Base-by-base conservation (phyloP, 37 sponge, comb jelly and placozoan genomes). In the Theonella swinhoei region DNA sequence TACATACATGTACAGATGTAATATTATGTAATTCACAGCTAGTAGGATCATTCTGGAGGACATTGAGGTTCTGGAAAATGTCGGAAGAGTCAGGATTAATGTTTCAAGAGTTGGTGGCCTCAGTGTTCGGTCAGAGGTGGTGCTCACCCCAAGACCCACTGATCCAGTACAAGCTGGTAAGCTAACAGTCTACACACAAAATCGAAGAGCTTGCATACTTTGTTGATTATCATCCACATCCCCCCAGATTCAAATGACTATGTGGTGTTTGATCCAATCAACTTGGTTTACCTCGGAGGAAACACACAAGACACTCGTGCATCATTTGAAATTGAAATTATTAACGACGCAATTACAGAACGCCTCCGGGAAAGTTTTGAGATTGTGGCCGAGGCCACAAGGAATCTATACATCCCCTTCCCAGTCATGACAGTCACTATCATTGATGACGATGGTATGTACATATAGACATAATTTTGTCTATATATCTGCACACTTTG, bases 51-150 rank as follows among this genome's bases (percentile, higher is more conserved):
- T 47, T 7, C 7, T 47, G 54, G 54, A 47, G 14, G 54, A 47
- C 54, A 47, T 47, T 47, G 54, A 47, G 32, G 73, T 82, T 62
- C 29, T 28, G 63, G 82, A 82, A 60, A 60, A 62, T 72, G 74
- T 11, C 62, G 82, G 82, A n/a, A 61, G 39, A 36, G 63, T 82
- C 0, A 72, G 19, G 3, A 9, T 82, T 11, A 14, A 0, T 5
- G n/a, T 82, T 1, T 3, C 20, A 7, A 72, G 82, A 36, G 26
- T 38, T 32, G 81, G 82, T 47, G 54, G 14, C 54, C 54, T 47
- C 7, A 47, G 11, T 17, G 54, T 47, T 47, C 11, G 14, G 7
- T 47, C 54, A 47, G 54, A 17, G 54, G 54, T 7, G 11, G 54
- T 47, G 11, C 14, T 47, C 11, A 47, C 7, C 14, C 11, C 54